phyloP scores from a whole-genome alignment of 2,113 vertebrate species.

The Brachirus orientalis region DNA sequence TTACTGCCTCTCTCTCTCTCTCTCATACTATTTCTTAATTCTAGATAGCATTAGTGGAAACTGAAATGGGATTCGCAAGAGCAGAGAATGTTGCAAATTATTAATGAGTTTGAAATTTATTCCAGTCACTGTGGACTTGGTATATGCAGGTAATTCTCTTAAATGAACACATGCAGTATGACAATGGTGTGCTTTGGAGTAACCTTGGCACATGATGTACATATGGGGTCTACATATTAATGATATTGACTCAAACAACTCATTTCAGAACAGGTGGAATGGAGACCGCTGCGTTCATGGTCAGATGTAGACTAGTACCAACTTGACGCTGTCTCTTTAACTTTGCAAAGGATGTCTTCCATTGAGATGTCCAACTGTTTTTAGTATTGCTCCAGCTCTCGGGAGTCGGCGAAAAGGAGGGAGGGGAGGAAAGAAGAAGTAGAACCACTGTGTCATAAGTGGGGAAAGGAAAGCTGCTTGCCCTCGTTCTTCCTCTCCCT shows the following conservation, averaged over 20 bases:
- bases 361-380: constrained; percentile 64
- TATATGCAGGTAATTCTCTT: constrained; percentile 42
- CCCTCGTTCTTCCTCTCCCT: constrained; percentile 65
- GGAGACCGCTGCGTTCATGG: background rate
- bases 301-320: constrained; percentile 3
- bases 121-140: constrained; percentile 37
- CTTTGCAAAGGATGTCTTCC: constrained; percentile 57
- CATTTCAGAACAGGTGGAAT: constrained; percentile 20
- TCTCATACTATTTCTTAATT: constrained; percentile 20
- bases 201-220: constrained; percentile 19
- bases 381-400: constrained; percentile 27
- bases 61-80: constrained; percentile 29
- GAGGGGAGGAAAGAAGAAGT: constrained; percentile 32
- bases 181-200: constrained; percentile 23
- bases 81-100: constrained; percentile 52
- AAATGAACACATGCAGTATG: constrained; percentile 35
- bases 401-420: constrained; percentile 12
- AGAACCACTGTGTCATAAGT: constrained; percentile 30
- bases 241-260: constrained; percentile 53
- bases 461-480: constrained; percentile 32
- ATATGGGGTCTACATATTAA: constrained; percentile 34
- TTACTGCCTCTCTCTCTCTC: background rate
- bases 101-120: constrained; percentile 64
- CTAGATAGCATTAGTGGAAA: constrained; percentile 17
- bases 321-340: constrained; percentile 44